Evolutionary conservation across 2,888 invertebrate species (phyloP), one percentile per base, ranked within the genome.

Genomic region (Bombylius major): DNA sequence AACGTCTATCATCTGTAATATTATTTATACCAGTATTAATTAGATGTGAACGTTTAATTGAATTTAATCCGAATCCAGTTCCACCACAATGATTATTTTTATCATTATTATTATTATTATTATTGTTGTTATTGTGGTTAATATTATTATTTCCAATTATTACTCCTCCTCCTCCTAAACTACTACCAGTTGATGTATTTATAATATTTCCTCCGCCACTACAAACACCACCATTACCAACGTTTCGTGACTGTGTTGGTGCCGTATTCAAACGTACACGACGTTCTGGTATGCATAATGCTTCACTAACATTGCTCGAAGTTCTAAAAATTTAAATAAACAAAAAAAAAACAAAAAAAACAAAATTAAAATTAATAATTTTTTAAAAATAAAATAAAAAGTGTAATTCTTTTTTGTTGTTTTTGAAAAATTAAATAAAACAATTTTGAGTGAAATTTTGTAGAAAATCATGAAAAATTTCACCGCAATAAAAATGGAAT

Each of bases 291-390:
- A 64, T 62, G 52, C 58, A 59, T 47, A 56, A 50, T 58, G 61
- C 59, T 50, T 72, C 73, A 53, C 65, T 65, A 36, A 69, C 70
- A 65, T 71, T 72, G 64, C 77, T 68, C 71, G 75, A 67, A 70
- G 75, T 68, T 76, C 80, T 66, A 72, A 64, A 64, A 71, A 66
- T 73, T 72, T 51, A 32, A 31, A 50, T 31, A 54, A 42, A 54
- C 51, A 34, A 45, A 44, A 33, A 12, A 5, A 33, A 47, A 5
- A 47, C 31, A 47, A 36, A 36, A 36, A 36, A 36, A 36, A 36
- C 4, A 1, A 3, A 36, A 36, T 36, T 36, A 36, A 5, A 36
- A 36, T 36, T 36, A 36, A 36, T 3, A 36, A 7, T 36, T 3
- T 36, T 7, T 3, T 36, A 23, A 23, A 23, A 23, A 23, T 23